phyloP scores from a whole-genome alignment of 2,797 vertebrate genomes.

The Phoxinus dragarum region DNA sequence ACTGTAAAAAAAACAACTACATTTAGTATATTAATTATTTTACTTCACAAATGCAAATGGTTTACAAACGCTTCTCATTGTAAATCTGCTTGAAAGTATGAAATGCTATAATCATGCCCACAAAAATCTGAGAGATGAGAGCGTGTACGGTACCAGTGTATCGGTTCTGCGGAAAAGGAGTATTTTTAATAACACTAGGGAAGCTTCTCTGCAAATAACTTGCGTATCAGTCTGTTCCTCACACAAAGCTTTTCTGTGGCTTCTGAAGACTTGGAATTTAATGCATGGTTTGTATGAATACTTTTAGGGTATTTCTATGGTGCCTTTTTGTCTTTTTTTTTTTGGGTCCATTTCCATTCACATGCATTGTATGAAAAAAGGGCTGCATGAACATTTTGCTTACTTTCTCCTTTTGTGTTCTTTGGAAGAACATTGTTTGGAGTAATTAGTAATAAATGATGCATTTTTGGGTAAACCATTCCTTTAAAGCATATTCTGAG shows the following conservation, averaged over 20 bases:
- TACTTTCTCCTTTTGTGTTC: slow-evolving; percentile 28
- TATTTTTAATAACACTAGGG: background rate
- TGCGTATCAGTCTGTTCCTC: background rate
- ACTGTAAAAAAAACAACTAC: background rate
- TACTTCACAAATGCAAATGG: background rate
- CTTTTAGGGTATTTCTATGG: background rate
- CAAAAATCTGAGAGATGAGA: background rate
- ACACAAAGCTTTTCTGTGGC: background rate
- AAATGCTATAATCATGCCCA: background rate
- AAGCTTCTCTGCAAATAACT: background rate
- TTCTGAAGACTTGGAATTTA: background rate
- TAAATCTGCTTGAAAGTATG: background rate
- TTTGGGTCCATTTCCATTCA: slow-evolving; percentile 7
- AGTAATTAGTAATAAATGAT: background rate
- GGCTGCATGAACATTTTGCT: slow-evolving; percentile 2
- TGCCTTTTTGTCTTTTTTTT: background rate
- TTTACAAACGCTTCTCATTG: background rate
- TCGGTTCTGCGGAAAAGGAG: background rate
- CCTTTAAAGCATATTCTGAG: background rate
- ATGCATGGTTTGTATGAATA: background rate
- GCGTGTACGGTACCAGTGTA: background rate
- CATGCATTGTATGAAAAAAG: slow-evolving; percentile 18
- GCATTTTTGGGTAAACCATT: slow-evolving; percentile 4
- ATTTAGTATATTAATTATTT: background rate
- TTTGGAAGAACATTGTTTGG: background rate